Evolutionary conservation across 2,797 vertebrate genomes (phyloP).

Genomic region (Poecilia picta): DNA sequence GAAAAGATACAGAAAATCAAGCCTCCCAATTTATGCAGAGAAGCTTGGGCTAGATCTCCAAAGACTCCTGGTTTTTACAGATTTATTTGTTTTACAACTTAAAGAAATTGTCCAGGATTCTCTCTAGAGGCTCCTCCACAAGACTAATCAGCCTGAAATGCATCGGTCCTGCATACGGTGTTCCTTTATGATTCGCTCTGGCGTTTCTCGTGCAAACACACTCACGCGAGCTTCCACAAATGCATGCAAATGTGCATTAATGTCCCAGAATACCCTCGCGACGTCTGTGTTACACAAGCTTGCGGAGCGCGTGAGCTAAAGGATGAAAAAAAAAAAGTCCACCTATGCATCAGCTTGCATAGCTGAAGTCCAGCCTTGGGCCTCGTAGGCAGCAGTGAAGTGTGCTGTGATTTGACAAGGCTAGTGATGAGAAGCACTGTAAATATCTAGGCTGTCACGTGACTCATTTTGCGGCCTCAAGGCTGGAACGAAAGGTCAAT

Average conservation of each 20-base stretch:
- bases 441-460: slow-evolving; percentile 78
- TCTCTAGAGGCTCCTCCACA: slow-evolving; percentile 63
- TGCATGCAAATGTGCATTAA: slow-evolving; percentile 25
- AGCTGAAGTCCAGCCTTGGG: slow-evolving; percentile 65
- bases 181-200: slow-evolving; percentile 31
- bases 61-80: slow-evolving; percentile 15
- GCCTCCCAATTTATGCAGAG: background rate
- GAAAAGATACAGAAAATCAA: background rate
- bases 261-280: slow-evolving; percentile 32
- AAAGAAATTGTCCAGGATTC: slow-evolving; percentile 46
- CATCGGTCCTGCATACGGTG: slow-evolving; percentile 57
- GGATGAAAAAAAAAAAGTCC: slow-evolving; percentile 33
- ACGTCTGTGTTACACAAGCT: slow-evolving; percentile 43
- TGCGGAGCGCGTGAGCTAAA: slow-evolving; percentile 43
- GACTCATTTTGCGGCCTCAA: slow-evolving; percentile 75
- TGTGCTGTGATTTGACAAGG: slow-evolving; percentile 81
- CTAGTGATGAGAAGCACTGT: slow-evolving; percentile 79
- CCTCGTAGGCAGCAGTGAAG: slow-evolving; percentile 69
- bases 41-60: background rate
- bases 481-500: slow-evolving; percentile 78
- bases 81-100: slow-evolving; percentile 54
- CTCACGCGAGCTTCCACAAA: slow-evolving; percentile 25
- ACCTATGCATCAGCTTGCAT: slow-evolving; percentile 64
- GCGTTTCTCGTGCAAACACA: slow-evolving; percentile 21
- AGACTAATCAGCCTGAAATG: slow-evolving; percentile 68